These are phyloP conservation scores for Oxygymnocypris stewartii DNA, from an alignment of 2,113 vertebrate species.

Conservation along the genomic window DNA sequence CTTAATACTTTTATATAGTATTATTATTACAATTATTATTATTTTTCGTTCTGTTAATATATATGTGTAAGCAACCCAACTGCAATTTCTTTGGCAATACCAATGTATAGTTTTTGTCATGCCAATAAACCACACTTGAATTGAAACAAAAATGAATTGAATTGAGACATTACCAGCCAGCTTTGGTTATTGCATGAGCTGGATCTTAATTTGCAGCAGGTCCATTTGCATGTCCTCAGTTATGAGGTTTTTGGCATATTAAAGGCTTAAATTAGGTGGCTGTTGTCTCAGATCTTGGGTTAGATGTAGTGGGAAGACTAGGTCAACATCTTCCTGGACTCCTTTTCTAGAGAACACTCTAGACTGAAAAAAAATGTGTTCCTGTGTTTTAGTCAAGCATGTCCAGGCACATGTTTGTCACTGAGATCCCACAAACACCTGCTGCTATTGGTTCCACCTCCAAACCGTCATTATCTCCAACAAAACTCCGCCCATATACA, in stretches of 20 bases:
- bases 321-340: slow-evolving; percentile 2
- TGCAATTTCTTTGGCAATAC: no score
- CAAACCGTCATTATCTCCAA: slow-evolving; percentile 50
- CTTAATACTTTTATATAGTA: no score
- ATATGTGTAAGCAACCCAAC: no score
- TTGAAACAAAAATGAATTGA: no score
- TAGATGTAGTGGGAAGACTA: slow-evolving; percentile 17
- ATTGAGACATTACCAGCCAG: neutral
- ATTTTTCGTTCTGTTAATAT: no score
- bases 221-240: slow-evolving; percentile 54
- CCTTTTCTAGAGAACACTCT: neutral
- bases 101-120: no score
- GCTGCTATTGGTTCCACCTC: slow-evolving; percentile 52
- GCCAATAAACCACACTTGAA: no score
- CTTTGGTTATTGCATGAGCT: slow-evolving; percentile 1
- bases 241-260: slow-evolving; percentile 59
- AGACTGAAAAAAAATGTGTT: neutral
- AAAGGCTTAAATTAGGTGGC: slow-evolving; percentile 60
- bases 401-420: slow-evolving; percentile 63
- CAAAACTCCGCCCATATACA: slow-evolving; percentile 58
- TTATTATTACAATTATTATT: no score
- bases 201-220: slow-evolving; percentile 32
- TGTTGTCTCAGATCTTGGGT: slow-evolving; percentile 59
- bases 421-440: slow-evolving; percentile 64
- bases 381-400: slow-evolving; percentile 44